These are phyloP conservation scores for Mustelus asterias DNA, from an alignment of 2,113 vertebrate genomes.

Conservation along the genomic window DNA sequence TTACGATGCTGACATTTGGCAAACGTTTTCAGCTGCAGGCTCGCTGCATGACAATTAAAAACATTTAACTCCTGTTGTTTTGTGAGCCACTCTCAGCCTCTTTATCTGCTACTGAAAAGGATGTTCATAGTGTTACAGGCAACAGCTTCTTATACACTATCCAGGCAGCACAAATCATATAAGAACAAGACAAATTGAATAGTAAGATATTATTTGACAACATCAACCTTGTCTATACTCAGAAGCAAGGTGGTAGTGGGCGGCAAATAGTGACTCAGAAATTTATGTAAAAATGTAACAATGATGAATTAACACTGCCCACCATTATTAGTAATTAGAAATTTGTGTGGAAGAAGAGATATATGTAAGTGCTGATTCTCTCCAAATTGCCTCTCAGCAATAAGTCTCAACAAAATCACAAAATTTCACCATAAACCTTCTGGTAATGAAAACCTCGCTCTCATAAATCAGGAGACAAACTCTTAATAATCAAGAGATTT, in stretches of 20 bases:
- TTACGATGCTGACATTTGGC: slow-evolving; percentile 29
- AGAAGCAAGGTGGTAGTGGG: not conserved
- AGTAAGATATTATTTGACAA: not conserved
- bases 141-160: not conserved
- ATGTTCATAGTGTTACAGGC: not conserved
- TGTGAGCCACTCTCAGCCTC: not conserved
- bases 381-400: not conserved
- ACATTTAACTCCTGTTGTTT: slow-evolving; percentile 10
- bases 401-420: not conserved
- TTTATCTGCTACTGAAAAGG: too few relatives aligned
- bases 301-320: not conserved
- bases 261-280: not conserved
- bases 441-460: too few relatives aligned
- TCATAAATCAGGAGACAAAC: not conserved
- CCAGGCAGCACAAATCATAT: not conserved
- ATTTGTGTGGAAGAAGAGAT: not conserved
- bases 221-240: not conserved
- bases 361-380: not conserved
- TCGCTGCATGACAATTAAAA: slow-evolving; percentile 24
- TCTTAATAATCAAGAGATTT: not conserved
- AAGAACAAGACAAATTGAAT: slow-evolving; percentile 3
- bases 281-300: not conserved
- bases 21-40: slow-evolving; percentile 12
- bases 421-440: not conserved
- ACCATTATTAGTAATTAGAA: not conserved